These are phyloP conservation scores for Siniperca chuatsi DNA, from an alignment of 2,113 vertebrate genomes.

Conservation along the genomic window DNA sequence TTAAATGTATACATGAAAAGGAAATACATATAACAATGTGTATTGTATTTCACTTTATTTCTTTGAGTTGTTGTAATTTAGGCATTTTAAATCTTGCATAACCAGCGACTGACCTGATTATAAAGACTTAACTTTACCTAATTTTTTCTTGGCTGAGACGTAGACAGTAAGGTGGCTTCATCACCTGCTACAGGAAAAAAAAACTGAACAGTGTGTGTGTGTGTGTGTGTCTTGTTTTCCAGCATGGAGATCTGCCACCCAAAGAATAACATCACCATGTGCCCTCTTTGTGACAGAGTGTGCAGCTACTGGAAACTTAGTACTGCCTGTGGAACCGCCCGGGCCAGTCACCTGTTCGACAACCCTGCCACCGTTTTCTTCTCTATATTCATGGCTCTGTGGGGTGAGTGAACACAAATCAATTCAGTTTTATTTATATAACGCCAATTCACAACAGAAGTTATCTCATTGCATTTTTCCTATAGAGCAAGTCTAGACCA, in stretches of 20 bases:
- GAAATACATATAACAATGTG: no score
- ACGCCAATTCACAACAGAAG: no score
- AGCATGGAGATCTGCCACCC: conserved; percentile 98
- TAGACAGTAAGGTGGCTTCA: not conserved
- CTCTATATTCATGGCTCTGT: conserved; percentile 98
- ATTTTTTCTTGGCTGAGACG: not conserved
- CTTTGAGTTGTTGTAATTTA: not conserved
- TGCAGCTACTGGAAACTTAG: conserved; percentile 98
- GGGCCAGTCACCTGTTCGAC: conserved; percentile 97
- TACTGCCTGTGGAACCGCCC: conserved; percentile 92
- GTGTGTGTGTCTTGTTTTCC: conserved; percentile 46
- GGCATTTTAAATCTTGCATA: not conserved
- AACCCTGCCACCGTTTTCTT: conserved; percentile 99
- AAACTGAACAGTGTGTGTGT: not conserved
- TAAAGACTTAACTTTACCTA: not conserved
- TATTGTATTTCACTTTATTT: not conserved
- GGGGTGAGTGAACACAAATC: conserved; percentile 87
- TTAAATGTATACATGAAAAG: no score
- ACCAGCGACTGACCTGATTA: not conserved
- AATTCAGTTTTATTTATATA: no score
- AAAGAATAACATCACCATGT: conserved; percentile 96
- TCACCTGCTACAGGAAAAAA: not conserved
- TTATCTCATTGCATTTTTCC: no score
- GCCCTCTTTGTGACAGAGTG: conserved; percentile 93
- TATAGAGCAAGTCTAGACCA: no score